phyloP scores from a whole-genome alignment of 2,797 vertebrate genomes.

The Prionace glauca region DNA sequence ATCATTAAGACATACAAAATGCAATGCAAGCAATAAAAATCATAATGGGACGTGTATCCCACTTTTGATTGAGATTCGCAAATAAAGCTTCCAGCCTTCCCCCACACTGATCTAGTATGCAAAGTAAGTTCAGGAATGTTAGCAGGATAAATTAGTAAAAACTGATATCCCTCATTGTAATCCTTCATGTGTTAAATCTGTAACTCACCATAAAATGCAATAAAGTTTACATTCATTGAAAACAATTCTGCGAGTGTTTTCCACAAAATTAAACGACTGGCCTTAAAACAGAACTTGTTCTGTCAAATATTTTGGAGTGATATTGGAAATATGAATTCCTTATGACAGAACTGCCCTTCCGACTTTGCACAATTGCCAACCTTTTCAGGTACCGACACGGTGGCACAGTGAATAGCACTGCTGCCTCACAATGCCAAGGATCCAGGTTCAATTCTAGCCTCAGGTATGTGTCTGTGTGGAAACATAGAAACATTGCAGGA shows the following conservation, averaged over 20 bases:
- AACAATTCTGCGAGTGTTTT: not conserved
- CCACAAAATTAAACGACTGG: not conserved
- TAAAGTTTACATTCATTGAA: not conserved
- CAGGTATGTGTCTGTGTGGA: too few species aligned
- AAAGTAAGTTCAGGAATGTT: not conserved
- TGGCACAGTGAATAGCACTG: too few species aligned
- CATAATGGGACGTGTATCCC: not conserved
- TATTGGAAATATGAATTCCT: not conserved
- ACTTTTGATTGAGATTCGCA: not conserved
- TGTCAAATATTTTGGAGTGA: not conserved
- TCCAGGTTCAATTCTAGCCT: too few species aligned
- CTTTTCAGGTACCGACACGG: not conserved
- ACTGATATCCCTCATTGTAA: not conserved
- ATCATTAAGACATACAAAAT: not conserved
- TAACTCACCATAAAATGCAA: not conserved
- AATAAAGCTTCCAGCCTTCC: not conserved
- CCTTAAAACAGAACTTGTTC: not conserved
- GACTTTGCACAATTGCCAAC: not conserved
- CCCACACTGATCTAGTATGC: not conserved
- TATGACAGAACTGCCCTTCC: not conserved
- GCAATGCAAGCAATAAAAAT: not conserved
- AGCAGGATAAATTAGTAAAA: not conserved
- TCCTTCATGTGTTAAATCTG: not conserved
- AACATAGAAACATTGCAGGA: too few species aligned
- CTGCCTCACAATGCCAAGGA: too few species aligned